Conservation (phyloP, 2,888 invertebrate species). For the Drosophila birchii region DNA sequence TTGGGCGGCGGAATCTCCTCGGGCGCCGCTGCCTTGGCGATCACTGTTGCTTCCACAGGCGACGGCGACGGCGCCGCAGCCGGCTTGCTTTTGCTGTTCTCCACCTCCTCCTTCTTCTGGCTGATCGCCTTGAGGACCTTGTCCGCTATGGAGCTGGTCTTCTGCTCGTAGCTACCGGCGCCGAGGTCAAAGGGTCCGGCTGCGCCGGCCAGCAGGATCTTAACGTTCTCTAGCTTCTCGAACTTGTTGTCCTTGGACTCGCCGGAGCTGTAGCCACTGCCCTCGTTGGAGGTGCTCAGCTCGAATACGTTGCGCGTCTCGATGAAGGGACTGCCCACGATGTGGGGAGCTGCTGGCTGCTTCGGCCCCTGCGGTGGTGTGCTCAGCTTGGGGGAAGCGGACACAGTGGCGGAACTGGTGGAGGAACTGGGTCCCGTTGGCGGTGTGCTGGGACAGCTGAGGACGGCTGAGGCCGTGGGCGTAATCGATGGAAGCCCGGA, state of each 20-base stretch:
- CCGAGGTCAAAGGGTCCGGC: slow-evolving; percentile 82
- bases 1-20: slow-evolving; percentile 19
- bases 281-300: slow-evolving; percentile 79
- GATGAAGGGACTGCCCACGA: slow-evolving; percentile 83
- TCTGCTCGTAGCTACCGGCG: slow-evolving; percentile 82
- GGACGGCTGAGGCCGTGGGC: slow-evolving; percentile 13
- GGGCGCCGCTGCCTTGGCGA: no score
- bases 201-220: slow-evolving; percentile 82
- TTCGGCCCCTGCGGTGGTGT: slow-evolving; percentile 55
- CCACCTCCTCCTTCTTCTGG: slow-evolving; percentile 86
- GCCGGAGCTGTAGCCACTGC: slow-evolving; percentile 76
- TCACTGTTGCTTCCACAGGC: no score
- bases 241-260: slow-evolving; percentile 83
- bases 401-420: slow-evolving; percentile 1
- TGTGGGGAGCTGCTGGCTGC: slow-evolving; percentile 22
- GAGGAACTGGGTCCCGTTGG: slow-evolving; percentile 2
- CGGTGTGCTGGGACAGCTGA: slow-evolving; percentile 29
- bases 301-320: slow-evolving; percentile 84
- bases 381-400: slow-evolving; percentile 56
- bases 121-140: slow-evolving; percentile 87
- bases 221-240: slow-evolving; percentile 83
- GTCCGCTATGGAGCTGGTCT: slow-evolving; percentile 87
- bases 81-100: slow-evolving; percentile 85
- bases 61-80: slow-evolving; percentile 25
- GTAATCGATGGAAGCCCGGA: slow-evolving; percentile 4